Conservation (phyloP, 1,140 invertebrate species). For the Latrodectus geometricus region DNA sequence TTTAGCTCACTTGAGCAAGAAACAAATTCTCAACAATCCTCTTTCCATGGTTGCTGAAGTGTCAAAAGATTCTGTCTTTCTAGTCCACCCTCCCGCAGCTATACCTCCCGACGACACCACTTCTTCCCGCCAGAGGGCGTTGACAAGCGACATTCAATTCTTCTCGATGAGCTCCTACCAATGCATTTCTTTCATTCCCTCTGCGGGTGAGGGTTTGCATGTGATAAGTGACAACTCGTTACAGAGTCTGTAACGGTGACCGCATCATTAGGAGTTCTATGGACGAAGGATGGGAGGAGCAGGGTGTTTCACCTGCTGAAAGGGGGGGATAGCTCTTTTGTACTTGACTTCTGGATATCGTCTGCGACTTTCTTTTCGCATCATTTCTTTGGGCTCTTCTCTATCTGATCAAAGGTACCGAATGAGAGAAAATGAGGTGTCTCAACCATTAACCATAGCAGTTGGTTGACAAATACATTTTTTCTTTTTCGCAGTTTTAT, state of each 20-base stretch:
- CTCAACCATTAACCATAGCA: too few species aligned
- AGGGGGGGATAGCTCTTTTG: not conserved
- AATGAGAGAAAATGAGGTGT: too few species aligned
- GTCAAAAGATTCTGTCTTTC: not conserved
- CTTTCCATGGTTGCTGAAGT: not conserved
- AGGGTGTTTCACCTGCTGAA: not conserved
- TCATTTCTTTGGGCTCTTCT: too few species aligned
- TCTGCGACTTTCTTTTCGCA: too few species aligned
- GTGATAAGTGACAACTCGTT: not conserved
- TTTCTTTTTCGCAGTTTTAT: too few species aligned
- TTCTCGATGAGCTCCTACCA: not conserved
- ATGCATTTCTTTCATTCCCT: not conserved
- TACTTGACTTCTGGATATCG: not conserved
- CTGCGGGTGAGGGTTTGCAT: not conserved
- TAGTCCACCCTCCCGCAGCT: too few species aligned
- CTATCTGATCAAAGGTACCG: too few species aligned
- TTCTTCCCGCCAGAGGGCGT: not conserved
- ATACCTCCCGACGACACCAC: not conserved
- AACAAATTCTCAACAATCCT: too few species aligned
- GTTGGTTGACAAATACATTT: too few species aligned
- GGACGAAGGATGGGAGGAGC: too few species aligned
- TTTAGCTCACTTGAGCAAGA: too few species aligned
- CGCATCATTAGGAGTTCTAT: not conserved
- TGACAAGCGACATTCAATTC: not conserved
- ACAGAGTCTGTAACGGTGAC: not conserved